Base-by-base conservation (phyloP, 2,797 vertebrate species). In the Pseudochaenichthys georgianus region DNA sequence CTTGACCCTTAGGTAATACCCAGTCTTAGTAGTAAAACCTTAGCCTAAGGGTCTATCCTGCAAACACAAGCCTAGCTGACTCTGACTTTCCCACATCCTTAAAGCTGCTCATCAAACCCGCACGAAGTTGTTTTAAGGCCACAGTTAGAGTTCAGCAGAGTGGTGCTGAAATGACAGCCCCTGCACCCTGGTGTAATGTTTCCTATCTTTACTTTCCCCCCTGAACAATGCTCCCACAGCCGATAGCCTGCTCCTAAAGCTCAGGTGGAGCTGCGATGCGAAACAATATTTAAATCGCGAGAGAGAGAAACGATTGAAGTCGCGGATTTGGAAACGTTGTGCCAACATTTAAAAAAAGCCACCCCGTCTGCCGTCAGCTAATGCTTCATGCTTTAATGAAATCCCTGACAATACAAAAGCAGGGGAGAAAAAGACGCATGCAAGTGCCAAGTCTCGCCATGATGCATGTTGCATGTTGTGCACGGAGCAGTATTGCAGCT, bases 91-190 rank as follows among this genome's bases (percentile, higher is more conserved):
- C 46, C 52, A 34, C 42, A 34, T 31, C 28, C n/a, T 6, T 3
- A 0, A 48, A 73, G 41, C 66, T 80, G 64, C 55, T 50, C 57
- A 9, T 46, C 63, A 60, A 54, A 70, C 8, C 75, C 19, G 28
- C 19, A 54, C 58, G 5, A 72, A 82, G 57, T 84, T 79, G 21
- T 60, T 63, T 76, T 19, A 6, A 66, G 75, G 70, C 47, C 67
- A 77, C 70, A 34, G 61, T 51, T 79, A 45, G 71, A 80, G 62
- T 78, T 65, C 3, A 80, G 59, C 55, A 64, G 48, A 54, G 54
- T 60, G 78, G 54, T 81, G 77, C 85, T 86, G 81, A 58, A 77
- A 0, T 64, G 67, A 78, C 81, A 87, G 75, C 65, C 78, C 77
- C 76, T 6, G 42, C 66, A 21, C 53, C 65, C 47, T 28, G 1